Conservation (phyloP, 2,888 invertebrate species). For the Lamellibrachia columna region DNA sequence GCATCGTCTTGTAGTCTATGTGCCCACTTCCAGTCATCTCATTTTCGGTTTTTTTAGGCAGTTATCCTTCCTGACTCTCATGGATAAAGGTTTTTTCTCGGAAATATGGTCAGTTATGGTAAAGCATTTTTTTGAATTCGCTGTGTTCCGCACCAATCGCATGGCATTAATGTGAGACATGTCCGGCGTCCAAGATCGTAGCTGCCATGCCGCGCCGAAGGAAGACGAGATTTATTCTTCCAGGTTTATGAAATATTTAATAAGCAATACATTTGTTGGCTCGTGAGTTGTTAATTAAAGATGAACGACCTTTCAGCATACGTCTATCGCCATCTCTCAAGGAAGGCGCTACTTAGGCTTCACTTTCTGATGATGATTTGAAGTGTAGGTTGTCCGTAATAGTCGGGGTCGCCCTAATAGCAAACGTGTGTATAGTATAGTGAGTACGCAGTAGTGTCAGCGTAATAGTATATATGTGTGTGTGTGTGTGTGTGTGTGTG, state of each 20-base stretch:
- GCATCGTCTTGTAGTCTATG: too few relatives aligned
- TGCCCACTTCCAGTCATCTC: too few relatives aligned
- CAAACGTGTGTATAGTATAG: too few relatives aligned
- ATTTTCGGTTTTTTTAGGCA: too few relatives aligned
- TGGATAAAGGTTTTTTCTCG: neutral
- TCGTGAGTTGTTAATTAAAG: neutral
- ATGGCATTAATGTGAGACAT: neutral
- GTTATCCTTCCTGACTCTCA: too few relatives aligned
- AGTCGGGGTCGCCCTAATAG: neutral
- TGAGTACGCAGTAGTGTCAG: neutral
- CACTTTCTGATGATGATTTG: neutral
- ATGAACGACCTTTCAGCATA: neutral
- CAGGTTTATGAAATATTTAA: neutral
- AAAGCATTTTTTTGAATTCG: neutral
- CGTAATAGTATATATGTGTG: neutral
- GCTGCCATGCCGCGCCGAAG: neutral
- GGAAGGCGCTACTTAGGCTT: neutral
- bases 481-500: neutral
- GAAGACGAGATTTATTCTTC: neutral
- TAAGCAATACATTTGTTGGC: neutral
- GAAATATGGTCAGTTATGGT: neutral
- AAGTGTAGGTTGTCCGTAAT: neutral
- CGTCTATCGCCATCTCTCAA: neutral
- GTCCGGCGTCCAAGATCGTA: too few relatives aligned
- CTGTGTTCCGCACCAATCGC: neutral